phyloP scores from a whole-genome alignment of 2,888 invertebrate species.

The Nemotelus nigrinus region DNA sequence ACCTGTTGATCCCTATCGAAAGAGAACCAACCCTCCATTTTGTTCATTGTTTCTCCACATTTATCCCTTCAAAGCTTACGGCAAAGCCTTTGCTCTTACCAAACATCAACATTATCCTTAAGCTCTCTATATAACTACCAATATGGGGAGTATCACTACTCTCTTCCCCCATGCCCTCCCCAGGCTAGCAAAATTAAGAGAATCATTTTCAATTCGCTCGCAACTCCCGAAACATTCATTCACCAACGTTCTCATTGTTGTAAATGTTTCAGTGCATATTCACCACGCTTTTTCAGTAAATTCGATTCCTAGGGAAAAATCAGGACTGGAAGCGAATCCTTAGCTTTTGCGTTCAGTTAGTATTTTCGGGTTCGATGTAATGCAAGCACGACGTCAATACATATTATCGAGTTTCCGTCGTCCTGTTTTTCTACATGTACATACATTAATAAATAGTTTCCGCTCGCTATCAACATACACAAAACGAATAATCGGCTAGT shows the following conservation, averaged over 20 bases:
- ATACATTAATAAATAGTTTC: not conserved
- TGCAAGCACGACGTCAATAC: constrained; percentile 41
- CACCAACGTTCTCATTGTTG: constrained; percentile 26
- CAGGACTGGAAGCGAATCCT: constrained; percentile 39
- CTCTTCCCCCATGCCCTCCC: too few species aligned
- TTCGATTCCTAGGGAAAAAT: constrained; percentile 31
- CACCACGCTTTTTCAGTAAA: constrained; percentile 32
- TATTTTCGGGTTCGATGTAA: constrained; percentile 47
- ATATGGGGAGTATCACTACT: too few species aligned
- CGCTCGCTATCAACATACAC: not conserved
- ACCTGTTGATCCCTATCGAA: too few species aligned
- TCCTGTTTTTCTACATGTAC: not conserved
- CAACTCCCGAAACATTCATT: not conserved
- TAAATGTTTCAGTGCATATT: not conserved
- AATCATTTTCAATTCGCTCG: not conserved
- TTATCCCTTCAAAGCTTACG: too few species aligned
- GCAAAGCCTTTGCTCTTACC: too few species aligned
- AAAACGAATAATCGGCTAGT: too few species aligned
- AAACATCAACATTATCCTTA: too few species aligned
- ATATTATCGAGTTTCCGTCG: constrained; percentile 26
- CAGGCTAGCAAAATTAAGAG: not conserved
- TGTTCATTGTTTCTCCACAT: too few species aligned
- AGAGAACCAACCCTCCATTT: too few species aligned
- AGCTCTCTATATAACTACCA: too few species aligned
- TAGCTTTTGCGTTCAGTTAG: constrained; percentile 44